Base-by-base conservation (phyloP, 2,797 vertebrate species). In the Pipistrellus kuhlii region DNA sequence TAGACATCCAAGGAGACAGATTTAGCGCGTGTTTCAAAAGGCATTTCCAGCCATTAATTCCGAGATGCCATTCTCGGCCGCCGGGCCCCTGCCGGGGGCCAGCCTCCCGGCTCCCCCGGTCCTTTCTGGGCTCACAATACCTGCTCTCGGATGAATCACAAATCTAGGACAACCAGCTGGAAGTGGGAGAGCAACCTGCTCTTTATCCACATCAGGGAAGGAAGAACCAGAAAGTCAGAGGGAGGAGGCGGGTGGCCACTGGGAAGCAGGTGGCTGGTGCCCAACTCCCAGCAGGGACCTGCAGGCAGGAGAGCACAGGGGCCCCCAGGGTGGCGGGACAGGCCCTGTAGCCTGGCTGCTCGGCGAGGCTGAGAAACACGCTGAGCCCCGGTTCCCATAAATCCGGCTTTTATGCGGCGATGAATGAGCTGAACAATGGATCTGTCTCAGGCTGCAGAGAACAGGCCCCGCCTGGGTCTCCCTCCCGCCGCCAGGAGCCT, bases 351-450 rank as follows among this genome's bases (percentile, higher is more conserved):
- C 88, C 78, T 1, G 30, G 85, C 46, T 0, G 73, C 91, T 82
- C 55, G 0, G 51, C 76, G 18, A 11, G 78, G 88, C 88, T 94
- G 96, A 93, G 96, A 95, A 94, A 77, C 94, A 78, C 2, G 25
- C 92, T 27, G 88, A 62, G 94, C 48, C 38, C 76, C 0, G 1
- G 83, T 95, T 96, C 95, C 94, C 95, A 94, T 78, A 69, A 91
- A 87, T 51, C 68, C 6, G 20, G 95, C 94, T 92, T 96, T 94
- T 82, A 91, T 92, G 95, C 21, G 66, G 91, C 17, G 0, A 21
- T 91, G 95, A 96, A 83, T 88, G 95, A 57, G 57, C 76, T n/a
- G 10, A 68, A 94, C 94, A 91, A 94, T 93, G 83, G 88, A 30
- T 62, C 83, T 88, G 64, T 84, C 90, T 80, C 84, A 71, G 90